Percentiles rank a stretch among this genome's conserved stretches.
phyloP scores from a whole-genome alignment of 2,888 invertebrate species.

The Alsophila aescularia region DNA sequence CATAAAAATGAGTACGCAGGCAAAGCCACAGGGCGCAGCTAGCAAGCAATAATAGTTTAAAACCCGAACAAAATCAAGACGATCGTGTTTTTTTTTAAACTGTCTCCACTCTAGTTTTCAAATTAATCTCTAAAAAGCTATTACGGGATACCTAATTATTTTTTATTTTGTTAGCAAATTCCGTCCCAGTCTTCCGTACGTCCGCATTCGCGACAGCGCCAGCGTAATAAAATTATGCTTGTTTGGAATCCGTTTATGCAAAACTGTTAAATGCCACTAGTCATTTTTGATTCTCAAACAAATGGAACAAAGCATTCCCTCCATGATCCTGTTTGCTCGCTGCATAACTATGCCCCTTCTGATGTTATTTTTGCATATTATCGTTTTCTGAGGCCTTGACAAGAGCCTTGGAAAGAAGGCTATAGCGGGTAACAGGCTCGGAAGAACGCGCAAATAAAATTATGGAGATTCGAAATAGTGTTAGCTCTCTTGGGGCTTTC shows the following conservation, averaged over 20 bases:
- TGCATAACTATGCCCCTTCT: slow-evolving; percentile 17
- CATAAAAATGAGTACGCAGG: no score
- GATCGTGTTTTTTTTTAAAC: no score
- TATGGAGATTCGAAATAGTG: slow-evolving; percentile 17
- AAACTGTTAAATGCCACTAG: background rate
- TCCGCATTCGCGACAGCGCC: no score
- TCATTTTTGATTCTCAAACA: slow-evolving; percentile 16
- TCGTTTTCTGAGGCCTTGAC: slow-evolving; percentile 11
- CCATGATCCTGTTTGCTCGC: slow-evolving; percentile 7
- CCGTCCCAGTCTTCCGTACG: no score
- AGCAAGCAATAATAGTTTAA: no score
- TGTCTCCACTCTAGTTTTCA: no score
- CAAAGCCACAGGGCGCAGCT: no score
- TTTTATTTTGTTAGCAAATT: no score
- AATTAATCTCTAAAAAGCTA: no score
- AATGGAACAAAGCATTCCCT: slow-evolving; percentile 6
- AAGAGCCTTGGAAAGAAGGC: slow-evolving; percentile 20
- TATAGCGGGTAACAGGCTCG: slow-evolving; percentile 10
- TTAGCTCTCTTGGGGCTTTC: slow-evolving; percentile 1
- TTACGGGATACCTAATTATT: no score
- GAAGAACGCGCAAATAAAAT: slow-evolving; percentile 22
- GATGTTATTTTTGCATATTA: slow-evolving; percentile 22
- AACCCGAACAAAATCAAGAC: no score
- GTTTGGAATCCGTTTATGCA: background rate
- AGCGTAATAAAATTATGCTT: no score